phyloP scores from a whole-genome alignment of 2,888 invertebrate species.

The Halictus ligatus region DNA sequence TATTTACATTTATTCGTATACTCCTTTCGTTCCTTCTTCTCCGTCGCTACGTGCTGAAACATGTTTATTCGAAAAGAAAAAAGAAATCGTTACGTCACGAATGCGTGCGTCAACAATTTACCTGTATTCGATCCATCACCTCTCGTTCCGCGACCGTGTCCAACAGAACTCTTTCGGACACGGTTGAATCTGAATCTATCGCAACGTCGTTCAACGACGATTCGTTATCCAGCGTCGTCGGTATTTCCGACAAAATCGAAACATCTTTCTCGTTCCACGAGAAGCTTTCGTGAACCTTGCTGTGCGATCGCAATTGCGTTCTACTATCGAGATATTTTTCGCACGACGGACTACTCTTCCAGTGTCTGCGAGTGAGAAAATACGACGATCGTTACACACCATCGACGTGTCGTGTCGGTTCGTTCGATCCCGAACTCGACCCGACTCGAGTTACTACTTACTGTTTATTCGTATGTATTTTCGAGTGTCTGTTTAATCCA shows the following conservation, averaged over 20 bases:
- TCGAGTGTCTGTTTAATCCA: constrained; percentile 86
- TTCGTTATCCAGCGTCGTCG: not conserved
- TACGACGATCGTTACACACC: not conserved
- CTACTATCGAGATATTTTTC: constrained; percentile 74
- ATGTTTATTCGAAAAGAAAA: not conserved
- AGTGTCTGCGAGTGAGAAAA: constrained; percentile 61
- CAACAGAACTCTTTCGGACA: constrained; percentile 80
- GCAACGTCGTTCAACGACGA: constrained; percentile 15
- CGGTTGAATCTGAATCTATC: constrained; percentile 63
- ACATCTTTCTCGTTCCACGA: constrained; percentile 71
- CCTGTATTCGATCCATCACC: constrained; percentile 71
- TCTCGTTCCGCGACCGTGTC: constrained; percentile 79
- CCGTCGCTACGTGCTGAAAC: constrained; percentile 35
- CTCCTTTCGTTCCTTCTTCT: constrained; percentile 75
- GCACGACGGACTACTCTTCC: constrained; percentile 78
- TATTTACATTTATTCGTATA: constrained; percentile 85
- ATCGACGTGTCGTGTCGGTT: too few relatives aligned
- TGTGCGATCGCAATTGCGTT: constrained; percentile 75
- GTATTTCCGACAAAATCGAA: constrained; percentile 69
- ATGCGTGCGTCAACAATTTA: constrained; percentile 40
- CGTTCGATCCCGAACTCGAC: not conserved
- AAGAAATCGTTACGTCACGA: not conserved
- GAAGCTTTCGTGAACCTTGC: constrained; percentile 69
- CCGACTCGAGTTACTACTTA: constrained; percentile 69
- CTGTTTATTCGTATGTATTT: constrained; percentile 84